phyloP scores from a whole-genome alignment of 2,113 vertebrate species.

The Platichthys stellatus region DNA sequence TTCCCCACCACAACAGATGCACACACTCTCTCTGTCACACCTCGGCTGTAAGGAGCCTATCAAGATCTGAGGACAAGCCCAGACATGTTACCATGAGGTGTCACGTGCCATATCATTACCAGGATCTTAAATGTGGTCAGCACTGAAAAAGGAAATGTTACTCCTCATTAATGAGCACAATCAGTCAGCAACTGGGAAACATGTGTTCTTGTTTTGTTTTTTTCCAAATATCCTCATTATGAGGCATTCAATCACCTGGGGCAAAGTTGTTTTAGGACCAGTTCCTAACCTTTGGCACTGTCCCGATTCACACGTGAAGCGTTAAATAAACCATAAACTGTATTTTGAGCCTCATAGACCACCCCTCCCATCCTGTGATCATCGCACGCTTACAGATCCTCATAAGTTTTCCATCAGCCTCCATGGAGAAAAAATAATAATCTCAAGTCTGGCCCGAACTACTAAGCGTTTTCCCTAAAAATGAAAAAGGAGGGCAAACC shows the following conservation, averaged over 20 bases:
- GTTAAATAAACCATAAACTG: constrained; percentile 28
- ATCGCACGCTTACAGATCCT: constrained; percentile 40
- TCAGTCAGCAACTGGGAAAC: neutral
- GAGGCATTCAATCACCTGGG: neutral
- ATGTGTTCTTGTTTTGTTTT: constrained; percentile 2
- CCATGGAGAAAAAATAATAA: constrained; percentile 32
- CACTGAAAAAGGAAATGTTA: no score
- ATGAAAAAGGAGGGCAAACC: constrained; percentile 71
- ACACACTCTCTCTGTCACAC: constrained; percentile 31
- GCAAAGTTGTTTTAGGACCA: constrained; percentile 8
- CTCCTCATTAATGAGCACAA: constrained; percentile 3
- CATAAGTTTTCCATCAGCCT: constrained; percentile 58
- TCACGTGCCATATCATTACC: constrained; percentile 43
- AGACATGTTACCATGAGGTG: constrained; percentile 71
- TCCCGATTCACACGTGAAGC: constrained; percentile 18
- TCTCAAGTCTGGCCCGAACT: constrained; percentile 25
- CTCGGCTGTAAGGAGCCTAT: constrained; percentile 51
- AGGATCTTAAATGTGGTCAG: constrained; percentile 31
- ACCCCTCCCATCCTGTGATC: constrained; percentile 28
- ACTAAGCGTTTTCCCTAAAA: constrained; percentile 64
- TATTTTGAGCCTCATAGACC: constrained; percentile 39
- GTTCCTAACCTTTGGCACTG: constrained; percentile 6
- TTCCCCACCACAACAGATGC: neutral
- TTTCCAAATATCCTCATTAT: constrained; percentile 2
- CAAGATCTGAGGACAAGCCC: constrained; percentile 67